Evolutionary conservation across 2,113 vertebrate species (phyloP), one percentile per base, ranked within the genome.

Genomic region (Oceanites oceanicus): DNA sequence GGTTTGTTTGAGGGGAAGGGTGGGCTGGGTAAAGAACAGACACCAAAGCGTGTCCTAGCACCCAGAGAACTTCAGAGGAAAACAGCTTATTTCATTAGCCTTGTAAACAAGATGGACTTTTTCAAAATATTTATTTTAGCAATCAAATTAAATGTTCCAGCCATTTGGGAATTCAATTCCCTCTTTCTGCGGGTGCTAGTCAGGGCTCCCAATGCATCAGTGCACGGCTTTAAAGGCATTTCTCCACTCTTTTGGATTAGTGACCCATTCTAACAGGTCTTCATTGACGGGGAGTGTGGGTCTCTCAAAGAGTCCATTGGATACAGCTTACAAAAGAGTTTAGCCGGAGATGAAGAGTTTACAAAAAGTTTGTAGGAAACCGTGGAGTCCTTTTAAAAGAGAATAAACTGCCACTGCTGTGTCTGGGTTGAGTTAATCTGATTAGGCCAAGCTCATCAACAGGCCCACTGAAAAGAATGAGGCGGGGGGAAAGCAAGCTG

Each of bases 361-460:
- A 98, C 98, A 98, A 98, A 98, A 98, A 97, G 98, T 98, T 97
- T 98, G 98, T 94, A 98, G 98, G 94, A 95, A 98, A 98, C 98
- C 98, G 98, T 97, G 98, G 97, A 98, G 96, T 96, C 98, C 98
- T 98, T 98, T 98, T 98, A 98, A 97, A 98, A 98, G 98, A 98
- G 98, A 99, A 99, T 98, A 98, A 99, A 99, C 98, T 98, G 98
- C 98, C 88, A 92, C 97, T 98, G 98, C 98, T 98, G 98, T 98
- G 95, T 98, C 98, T 98, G 98, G 98, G 98, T 98, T 99, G 98
- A 98, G 99, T 98, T 99, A 99, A 99, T 99, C 99, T 99, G 98
- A 99, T 99, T 99, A 99, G 98, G 98, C 98, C 98, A 98, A 98
- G 98, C 99, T 99, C 98, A 99, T 99, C 99, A 99, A 99, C 98